Evolutionary conservation across 2,797 vertebrate species (phyloP), one percentile per base, ranked within the genome.

Genomic region (Scomberomorus guttatus): DNA sequence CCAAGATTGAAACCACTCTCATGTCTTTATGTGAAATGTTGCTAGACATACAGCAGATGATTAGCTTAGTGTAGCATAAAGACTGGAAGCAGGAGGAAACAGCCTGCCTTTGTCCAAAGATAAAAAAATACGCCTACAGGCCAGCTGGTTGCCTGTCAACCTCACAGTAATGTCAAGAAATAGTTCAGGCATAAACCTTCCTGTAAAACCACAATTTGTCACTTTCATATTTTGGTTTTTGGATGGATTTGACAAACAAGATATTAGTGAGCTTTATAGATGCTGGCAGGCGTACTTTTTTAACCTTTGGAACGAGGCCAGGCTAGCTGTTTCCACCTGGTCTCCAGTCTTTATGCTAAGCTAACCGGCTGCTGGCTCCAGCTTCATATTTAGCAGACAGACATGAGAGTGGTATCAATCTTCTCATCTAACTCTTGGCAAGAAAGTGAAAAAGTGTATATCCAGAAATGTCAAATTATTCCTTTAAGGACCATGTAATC

Each of bases 21-120:
- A 10, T 52, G 68, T 24, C 15, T 51, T 50, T 37, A 37, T 37
- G 34, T 6, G 10, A 64, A 42, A 44, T 62, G 15, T 27, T 46
- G 14, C 32, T 34, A 20, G 20, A 42, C 24, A 5, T 4, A 42
- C 12, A 13, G 8, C 3, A 32, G 32, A 75, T 32, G 8, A 66
- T 75, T 51, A 59, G 32, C 48, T 58, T 76, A 54, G 46, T 48
- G 52, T 42, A 60, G 56, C 14, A 44, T 66, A 44, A 42, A 42
- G 58, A 29, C 62, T 58, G 42, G n/a, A 50, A 57, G 55, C 18
- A 52, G 17, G 8, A 14, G 42, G 42, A 14, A 44, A 15, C 32
- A 32, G 27, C 55, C 29, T 20, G 55, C 9, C 55, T 34, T 9
- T 57, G 14, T 55, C 24, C 51, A 55, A 55, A 56, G 55, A 44